phyloP scores from a whole-genome alignment of 2,113 vertebrate genomes.

The Cryptomyrus ogoouensis region DNA sequence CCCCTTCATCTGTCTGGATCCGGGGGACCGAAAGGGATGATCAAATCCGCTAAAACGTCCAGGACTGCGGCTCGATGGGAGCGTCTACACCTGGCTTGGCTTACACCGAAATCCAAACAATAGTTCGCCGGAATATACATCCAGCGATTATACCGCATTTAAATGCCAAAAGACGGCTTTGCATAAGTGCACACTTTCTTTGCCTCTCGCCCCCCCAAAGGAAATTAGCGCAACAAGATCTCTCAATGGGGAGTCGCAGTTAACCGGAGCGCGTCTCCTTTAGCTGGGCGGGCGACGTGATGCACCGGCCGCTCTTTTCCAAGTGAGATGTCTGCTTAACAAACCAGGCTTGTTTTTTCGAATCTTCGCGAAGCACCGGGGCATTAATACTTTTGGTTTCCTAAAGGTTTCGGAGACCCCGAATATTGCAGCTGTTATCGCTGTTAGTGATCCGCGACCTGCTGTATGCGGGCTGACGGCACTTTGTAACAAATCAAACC shows the following conservation, averaged over 20 bases:
- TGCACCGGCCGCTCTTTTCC: neutral
- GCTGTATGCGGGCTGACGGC: neutral
- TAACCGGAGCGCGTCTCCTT: neutral
- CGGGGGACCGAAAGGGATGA: neutral
- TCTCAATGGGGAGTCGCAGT: slow-evolving; percentile 14
- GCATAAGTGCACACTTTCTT: neutral
- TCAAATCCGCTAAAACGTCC: neutral
- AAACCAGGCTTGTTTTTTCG: neutral
- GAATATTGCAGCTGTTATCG: neutral
- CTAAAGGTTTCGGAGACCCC: neutral
- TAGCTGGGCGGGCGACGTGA: neutral
- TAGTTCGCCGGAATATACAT: neutral
- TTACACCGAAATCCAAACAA: neutral
- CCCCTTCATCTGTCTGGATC: neutral
- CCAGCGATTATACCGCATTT: neutral
- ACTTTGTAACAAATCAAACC: neutral
- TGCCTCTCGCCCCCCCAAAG: neutral
- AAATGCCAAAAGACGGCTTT: slow-evolving; percentile 1
- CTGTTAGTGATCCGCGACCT: neutral
- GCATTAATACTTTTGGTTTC: neutral
- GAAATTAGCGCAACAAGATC: slow-evolving; percentile 19
- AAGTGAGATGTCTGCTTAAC: slow-evolving; percentile 8
- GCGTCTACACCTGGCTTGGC: neutral
- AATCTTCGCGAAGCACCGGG: neutral
- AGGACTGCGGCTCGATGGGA: neutral